A percentile compares a stretch with the other conserved stretches of the same genome.
These are phyloP conservation scores for Cryptotermes secundus DNA, from an alignment of 1,140 invertebrate genomes.

Conservation along the genomic window DNA sequence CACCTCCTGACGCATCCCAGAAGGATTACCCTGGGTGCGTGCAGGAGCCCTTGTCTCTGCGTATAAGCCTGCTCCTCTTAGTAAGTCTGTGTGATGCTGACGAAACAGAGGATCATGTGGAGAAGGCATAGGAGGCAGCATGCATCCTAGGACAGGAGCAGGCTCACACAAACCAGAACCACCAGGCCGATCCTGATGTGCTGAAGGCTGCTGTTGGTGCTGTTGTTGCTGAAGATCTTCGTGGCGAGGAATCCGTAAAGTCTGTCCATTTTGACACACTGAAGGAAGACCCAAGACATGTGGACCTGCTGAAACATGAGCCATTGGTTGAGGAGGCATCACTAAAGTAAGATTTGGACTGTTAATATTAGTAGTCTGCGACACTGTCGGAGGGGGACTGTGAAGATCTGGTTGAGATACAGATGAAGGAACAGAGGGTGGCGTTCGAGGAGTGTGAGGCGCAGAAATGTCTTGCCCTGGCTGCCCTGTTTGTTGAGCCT, in stretches of 20 bases:
- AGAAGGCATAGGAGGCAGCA: conserved; percentile 28
- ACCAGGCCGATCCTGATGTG: background rate
- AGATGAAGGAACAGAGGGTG: background rate
- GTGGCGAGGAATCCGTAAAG: background rate
- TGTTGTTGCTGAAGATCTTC: background rate
- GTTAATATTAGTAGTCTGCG: background rate
- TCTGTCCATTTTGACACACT: background rate
- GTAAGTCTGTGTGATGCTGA: conserved; percentile 35
- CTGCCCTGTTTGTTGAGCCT: background rate
- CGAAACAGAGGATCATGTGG: conserved; percentile 31
- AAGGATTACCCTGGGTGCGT: background rate
- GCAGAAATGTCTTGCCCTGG: background rate
- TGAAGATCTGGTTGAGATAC: background rate
- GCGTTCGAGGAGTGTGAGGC: conserved; percentile 18
- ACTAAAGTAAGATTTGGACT: background rate
- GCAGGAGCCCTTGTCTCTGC: conserved; percentile 32
- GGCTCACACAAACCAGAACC: conserved; percentile 26
- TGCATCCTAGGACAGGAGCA: conserved; percentile 21
- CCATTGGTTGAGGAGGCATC: background rate
- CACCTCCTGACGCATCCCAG: conserved; percentile 28
- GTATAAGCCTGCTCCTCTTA: conserved; percentile 34
- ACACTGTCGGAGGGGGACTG: background rate
- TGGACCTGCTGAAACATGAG: background rate
- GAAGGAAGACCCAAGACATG: background rate
- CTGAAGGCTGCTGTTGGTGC: background rate